Evolutionary conservation across 1,140 invertebrate genomes (phyloP), one percentile per base, ranked within the genome.

Genomic region (Drosophila pachea): DNA sequence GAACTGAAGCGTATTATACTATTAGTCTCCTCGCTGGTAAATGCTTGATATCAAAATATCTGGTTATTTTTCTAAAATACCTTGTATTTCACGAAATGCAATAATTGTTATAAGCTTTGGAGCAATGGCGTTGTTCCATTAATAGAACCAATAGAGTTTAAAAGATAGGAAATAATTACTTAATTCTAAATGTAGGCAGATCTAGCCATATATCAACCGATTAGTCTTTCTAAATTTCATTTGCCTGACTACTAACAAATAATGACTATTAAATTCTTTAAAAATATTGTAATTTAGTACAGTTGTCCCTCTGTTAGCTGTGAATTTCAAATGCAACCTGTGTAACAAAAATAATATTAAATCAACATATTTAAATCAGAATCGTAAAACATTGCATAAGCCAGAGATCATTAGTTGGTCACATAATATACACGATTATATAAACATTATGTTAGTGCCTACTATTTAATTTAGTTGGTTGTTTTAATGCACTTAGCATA

Each of bases 401-500:
- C 22, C 11, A 33, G 33, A 62, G 63, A 68, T 68, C 63, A 68
- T 75, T 48, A 38, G 38, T 33, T 45, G 32, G 40, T 43, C 40
- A 43, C 16, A 42, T 42, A 49, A 12, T 49, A 49, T 45, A 43
- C 8, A 50, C 42, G 45, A 43, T 58, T 74, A 4, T 42, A 42
- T 42, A 38, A 12, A 35, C 22, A 56, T 50, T 31, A 42, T 38
- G 3, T 22, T 22, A 59, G 61, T 68, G 70, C 70, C 74, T 82
- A 59, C 66, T 73, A 84, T 49, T 56, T 36, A 38, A 68, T 50
- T 64, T 66, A 53, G 64, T 81, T 52, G 9, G 58, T 73, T 45
- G 29, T 29, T 55, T 47, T 66, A 52, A 49, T 78, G 71, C 64
- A 56, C 65, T 55, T 45, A 64, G 73, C 73, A 55, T 84, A 83